phyloP scores from a whole-genome alignment of 2,888 invertebrate genomes.

The Pseudococcus jackbeardsleyi region DNA sequence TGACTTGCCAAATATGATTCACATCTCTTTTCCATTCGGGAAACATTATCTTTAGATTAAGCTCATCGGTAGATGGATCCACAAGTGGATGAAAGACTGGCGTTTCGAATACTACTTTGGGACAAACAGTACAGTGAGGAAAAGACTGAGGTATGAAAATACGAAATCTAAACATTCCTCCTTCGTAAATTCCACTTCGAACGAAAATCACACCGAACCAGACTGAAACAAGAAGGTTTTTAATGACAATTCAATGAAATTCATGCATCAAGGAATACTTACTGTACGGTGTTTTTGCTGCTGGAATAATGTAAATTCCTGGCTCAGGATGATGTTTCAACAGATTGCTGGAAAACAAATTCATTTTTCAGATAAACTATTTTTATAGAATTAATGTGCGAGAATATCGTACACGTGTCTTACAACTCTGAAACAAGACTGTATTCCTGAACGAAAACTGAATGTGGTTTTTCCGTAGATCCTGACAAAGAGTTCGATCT shows the following conservation, averaged over 20 bases:
- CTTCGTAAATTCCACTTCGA: constrained; percentile 88
- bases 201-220: constrained; percentile 95
- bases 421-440: constrained; percentile 94
- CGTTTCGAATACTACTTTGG: constrained; percentile 85
- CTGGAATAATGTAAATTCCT: constrained; percentile 94
- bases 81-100: constrained; percentile 90
- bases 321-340: constrained; percentile 86
- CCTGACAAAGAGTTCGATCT: constrained; percentile 37
- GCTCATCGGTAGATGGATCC: constrained; percentile 81
- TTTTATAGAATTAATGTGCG: neutral
- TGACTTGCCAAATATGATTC: constrained; percentile 90
- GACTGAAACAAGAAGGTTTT: constrained; percentile 74
- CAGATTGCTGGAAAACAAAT: constrained; percentile 80
- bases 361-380: neutral
- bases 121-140: constrained; percentile 84
- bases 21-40: constrained; percentile 86
- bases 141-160: constrained; percentile 88
- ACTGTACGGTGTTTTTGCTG: constrained; percentile 85
- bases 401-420: constrained; percentile 70
- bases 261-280: constrained; percentile 71
- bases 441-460: constrained; percentile 84
- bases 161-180: constrained; percentile 91
- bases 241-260: constrained; percentile 59
- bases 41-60: constrained; percentile 84
- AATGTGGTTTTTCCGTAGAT: neutral